phyloP scores from a whole-genome alignment of 2,797 vertebrate species.

The Dipus sagitta region DNA sequence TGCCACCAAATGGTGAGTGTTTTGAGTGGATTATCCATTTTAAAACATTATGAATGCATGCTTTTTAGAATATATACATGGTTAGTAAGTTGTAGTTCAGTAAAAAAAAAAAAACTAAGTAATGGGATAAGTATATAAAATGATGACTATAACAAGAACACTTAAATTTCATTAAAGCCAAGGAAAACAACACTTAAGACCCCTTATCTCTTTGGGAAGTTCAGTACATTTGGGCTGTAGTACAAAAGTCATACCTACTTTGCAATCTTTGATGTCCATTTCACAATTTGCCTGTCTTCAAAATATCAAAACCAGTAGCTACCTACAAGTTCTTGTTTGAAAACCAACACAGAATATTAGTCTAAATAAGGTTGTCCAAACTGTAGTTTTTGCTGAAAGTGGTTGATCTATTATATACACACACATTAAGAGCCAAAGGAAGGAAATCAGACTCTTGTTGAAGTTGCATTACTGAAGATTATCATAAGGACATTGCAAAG shows the following conservation, averaged over 20 bases:
- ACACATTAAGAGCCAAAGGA: constrained; percentile 45
- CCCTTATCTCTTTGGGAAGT: neutral
- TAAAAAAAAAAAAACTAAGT: neutral
- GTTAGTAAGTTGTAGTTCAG: neutral
- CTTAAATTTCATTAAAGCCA: neutral
- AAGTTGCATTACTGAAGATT: constrained; percentile 33
- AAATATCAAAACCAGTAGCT: neutral
- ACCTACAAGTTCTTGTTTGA: neutral
- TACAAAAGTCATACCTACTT: neutral
- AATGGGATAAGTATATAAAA: neutral
- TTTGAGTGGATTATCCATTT: neutral
- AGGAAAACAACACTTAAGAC: neutral
- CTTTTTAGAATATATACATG: neutral
- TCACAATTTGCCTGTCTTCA: neutral
- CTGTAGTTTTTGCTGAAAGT: neutral
- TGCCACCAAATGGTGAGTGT: neutral
- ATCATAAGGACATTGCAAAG: neutral
- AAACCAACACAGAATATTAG: constrained; percentile 45
- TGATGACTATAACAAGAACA: neutral
- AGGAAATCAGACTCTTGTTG: constrained; percentile 28
- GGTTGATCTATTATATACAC: constrained; percentile 29
- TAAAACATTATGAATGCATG: neutral
- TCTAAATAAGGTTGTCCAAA: neutral
- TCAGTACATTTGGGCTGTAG: neutral
- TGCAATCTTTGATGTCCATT: neutral